Conservation (phyloP, 1,140 invertebrate species). For the Leptopilina boulardi region DNA sequence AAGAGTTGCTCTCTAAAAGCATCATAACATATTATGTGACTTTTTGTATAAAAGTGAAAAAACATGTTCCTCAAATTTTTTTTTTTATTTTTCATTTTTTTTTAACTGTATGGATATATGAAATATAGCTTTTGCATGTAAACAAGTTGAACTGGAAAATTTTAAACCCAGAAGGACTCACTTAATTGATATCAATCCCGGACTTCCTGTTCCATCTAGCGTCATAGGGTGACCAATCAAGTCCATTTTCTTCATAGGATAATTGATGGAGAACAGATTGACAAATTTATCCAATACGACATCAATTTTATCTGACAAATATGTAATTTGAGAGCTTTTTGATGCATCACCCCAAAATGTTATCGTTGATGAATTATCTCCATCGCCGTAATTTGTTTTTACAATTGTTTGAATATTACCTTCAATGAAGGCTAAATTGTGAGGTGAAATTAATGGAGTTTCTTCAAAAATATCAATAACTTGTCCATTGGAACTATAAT, state of each 20-base stretch:
- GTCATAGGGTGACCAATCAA: constrained; percentile 81
- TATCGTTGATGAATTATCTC: constrained; percentile 56
- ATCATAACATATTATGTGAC: background rate
- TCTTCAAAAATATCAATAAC: constrained; percentile 76
- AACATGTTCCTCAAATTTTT: background rate
- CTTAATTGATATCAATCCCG: constrained; percentile 75
- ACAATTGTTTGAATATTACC: constrained; percentile 74
- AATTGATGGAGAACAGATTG: constrained; percentile 78
- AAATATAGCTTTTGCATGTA: background rate
- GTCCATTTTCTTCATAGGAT: constrained; percentile 80
- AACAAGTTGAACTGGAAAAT: background rate
- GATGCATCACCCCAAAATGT: constrained; percentile 78
- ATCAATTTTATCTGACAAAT: constrained; percentile 77
- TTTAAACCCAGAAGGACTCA: constrained; percentile 52
- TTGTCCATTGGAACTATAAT: constrained; percentile 59
- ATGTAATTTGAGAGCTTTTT: constrained; percentile 70
- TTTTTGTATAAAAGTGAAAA: background rate
- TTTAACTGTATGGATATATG: background rate
- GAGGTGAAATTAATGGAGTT: constrained; percentile 80
- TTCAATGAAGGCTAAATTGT: constrained; percentile 80
- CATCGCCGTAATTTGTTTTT: constrained; percentile 20
- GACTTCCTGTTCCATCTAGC: constrained; percentile 69
- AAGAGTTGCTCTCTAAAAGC: constrained; percentile 58
- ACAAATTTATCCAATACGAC: constrained; percentile 77
- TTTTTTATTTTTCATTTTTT: background rate